phyloP scores from a whole-genome alignment of 2,797 vertebrate species.

The Gymnocypris eckloni region DNA sequence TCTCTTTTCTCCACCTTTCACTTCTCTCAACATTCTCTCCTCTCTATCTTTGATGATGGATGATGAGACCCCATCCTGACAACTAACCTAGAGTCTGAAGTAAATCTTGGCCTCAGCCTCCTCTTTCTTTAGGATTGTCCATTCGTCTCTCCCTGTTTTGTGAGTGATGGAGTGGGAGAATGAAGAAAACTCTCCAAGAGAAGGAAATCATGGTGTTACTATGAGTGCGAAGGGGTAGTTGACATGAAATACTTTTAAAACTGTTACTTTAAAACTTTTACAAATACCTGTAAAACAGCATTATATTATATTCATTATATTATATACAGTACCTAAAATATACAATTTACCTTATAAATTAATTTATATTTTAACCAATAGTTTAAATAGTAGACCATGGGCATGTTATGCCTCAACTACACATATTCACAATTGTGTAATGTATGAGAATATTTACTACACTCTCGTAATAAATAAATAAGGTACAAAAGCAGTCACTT shows the following conservation, averaged over 20 bases:
- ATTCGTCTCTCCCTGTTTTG: not conserved
- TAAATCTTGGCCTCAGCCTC: slow-evolving; percentile 15
- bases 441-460: not conserved
- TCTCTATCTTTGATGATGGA: slow-evolving; percentile 66
- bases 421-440: not conserved
- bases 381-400: not conserved
- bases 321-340: not conserved
- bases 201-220: not conserved
- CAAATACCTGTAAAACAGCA: no score
- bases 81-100: slow-evolving; percentile 47
- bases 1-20: slow-evolving; percentile 62
- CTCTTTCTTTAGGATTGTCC: slow-evolving; percentile 10
- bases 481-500: not conserved
- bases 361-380: not conserved
- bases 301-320: not conserved
- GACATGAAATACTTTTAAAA: not conserved
- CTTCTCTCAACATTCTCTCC: slow-evolving; percentile 10
- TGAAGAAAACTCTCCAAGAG: not conserved
- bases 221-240: not conserved
- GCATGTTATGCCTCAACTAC: not conserved
- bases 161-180: slow-evolving; percentile 2
- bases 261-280: no score
- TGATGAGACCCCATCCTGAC: slow-evolving; percentile 59
- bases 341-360: not conserved
- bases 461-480: not conserved